A percentile compares a stretch with the other conserved stretches of the same genome.
phyloP scores from a whole-genome alignment of 2,113 vertebrate species.

The Sebastes fasciatus region DNA sequence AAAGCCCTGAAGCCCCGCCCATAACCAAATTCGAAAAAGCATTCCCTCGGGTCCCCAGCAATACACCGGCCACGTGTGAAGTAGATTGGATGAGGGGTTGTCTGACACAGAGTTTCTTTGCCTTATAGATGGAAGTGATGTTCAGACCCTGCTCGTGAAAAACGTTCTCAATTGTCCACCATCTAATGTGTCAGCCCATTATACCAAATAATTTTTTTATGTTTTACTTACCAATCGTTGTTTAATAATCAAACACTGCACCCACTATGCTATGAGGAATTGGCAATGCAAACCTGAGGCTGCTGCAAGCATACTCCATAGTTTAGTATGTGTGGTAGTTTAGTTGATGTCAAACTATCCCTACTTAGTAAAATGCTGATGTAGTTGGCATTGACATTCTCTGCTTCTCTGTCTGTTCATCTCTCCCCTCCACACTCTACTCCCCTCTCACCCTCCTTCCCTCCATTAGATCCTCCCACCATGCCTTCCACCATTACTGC shows the following conservation, averaged over 20 bases:
- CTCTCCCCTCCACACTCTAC: conserved; percentile 86
- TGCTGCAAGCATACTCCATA: conserved; percentile 33
- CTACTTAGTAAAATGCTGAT: conserved; percentile 84
- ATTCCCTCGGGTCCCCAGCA: not conserved
- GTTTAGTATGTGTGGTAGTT: conserved; percentile 46
- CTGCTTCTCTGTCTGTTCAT: conserved; percentile 93
- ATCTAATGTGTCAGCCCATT: conserved; percentile 2
- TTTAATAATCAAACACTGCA: not conserved
- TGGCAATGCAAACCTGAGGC: conserved; percentile 36
- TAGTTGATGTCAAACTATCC: conserved; percentile 76
- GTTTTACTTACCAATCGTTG: not conserved
- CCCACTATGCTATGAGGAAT: not conserved
- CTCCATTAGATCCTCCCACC: conserved; percentile 99
- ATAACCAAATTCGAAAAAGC: not conserved
- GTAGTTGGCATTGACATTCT: conserved; percentile 95
- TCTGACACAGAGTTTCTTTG: not conserved
- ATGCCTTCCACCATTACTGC: conserved; percentile 94
- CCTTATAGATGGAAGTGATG: not conserved
- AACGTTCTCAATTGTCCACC: too few relatives aligned
- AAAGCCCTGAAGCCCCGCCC: too few relatives aligned
- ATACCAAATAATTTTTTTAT: not conserved
- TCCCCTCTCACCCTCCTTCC: conserved; percentile 82
- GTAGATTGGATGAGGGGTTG: not conserved
- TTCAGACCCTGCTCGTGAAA: not conserved
- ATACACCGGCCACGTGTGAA: not conserved